phyloP scores from a whole-genome alignment of 2,797 vertebrate species.

The Hirundo rustica region DNA sequence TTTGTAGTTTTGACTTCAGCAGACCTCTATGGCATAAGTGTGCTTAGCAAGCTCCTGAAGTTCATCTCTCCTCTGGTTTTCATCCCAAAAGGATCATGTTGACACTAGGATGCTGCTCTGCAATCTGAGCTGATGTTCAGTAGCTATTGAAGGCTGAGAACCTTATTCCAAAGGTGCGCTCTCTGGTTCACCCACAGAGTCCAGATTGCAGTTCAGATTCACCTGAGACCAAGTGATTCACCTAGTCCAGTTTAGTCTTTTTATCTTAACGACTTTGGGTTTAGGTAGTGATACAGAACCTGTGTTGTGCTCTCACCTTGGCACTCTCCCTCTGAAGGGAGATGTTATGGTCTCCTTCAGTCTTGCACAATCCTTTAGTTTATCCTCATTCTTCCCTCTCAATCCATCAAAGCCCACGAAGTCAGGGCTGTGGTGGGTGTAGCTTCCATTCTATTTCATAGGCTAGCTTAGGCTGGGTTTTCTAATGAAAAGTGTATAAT shows the following conservation, averaged over 20 bases:
- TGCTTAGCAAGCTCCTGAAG: not conserved
- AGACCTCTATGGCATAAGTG: not conserved
- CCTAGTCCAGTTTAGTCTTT: not conserved
- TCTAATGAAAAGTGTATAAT: not conserved
- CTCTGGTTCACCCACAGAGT: not conserved
- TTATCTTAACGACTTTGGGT: not conserved
- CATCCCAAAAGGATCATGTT: not conserved
- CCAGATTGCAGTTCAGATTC: not conserved
- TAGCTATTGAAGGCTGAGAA: not conserved
- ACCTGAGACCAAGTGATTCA: not conserved
- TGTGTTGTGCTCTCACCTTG: rapidly evolving
- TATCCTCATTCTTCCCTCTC: not conserved
- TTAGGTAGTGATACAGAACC: not conserved
- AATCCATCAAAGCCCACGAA: not conserved
- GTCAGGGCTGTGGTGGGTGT: rapidly evolving
- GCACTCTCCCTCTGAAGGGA: not conserved
- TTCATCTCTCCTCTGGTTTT: not conserved
- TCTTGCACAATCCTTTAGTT: not conserved
- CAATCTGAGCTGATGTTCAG: not conserved
- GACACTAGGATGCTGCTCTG: not conserved
- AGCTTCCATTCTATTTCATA: not conserved
- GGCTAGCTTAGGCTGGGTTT: not conserved
- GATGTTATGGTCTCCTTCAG: not conserved
- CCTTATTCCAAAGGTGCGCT: not conserved
- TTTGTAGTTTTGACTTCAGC: not conserved